Conservation (phyloP, 2,797 vertebrate species). For the Channa striata region DNA sequence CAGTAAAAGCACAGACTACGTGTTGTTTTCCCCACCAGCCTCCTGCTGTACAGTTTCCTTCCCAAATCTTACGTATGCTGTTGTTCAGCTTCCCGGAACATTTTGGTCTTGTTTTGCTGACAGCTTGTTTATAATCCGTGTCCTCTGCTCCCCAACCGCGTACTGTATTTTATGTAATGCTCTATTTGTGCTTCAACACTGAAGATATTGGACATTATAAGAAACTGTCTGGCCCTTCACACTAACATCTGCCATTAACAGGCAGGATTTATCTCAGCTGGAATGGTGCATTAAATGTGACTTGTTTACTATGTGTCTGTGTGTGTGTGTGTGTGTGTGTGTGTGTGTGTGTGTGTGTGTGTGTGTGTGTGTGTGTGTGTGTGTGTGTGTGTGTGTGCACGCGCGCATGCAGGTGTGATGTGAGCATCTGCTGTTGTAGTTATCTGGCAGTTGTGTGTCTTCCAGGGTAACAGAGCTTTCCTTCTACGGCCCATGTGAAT, state of each 20-base stretch:
- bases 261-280: slow-evolving; percentile 54
- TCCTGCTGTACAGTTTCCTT: slow-evolving; percentile 9
- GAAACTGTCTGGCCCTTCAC: slow-evolving; percentile 23
- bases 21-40: slow-evolving; percentile 4
- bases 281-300: slow-evolving; percentile 60
- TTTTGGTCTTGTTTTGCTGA: slow-evolving; percentile 35
- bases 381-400: not conserved
- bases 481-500: slow-evolving; percentile 3
- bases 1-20: too few relatives aligned
- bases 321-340: slow-evolving; percentile 11
- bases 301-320: slow-evolving; percentile 3
- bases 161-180: slow-evolving; percentile 19
- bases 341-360: slow-evolving; percentile 18
- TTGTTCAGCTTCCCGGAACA: slow-evolving; percentile 33
- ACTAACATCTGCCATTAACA: slow-evolving; percentile 57
- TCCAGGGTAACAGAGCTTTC: slow-evolving; percentile 32
- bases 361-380: slow-evolving; percentile 8
- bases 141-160: not conserved
- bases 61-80: slow-evolving; percentile 2
- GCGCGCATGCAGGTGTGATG: slow-evolving; percentile 1
- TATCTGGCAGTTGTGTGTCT: slow-evolving; percentile 43
- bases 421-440: slow-evolving; percentile 60
- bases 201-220: slow-evolving; percentile 45
- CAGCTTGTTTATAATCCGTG: slow-evolving; percentile 51
- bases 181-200: slow-evolving; percentile 30